A percentile compares a stretch with the other conserved stretches of the same genome.
Evolutionary conservation across 2,888 invertebrate genomes (phyloP).

Genomic region (Platycheirus rosarum): DNA sequence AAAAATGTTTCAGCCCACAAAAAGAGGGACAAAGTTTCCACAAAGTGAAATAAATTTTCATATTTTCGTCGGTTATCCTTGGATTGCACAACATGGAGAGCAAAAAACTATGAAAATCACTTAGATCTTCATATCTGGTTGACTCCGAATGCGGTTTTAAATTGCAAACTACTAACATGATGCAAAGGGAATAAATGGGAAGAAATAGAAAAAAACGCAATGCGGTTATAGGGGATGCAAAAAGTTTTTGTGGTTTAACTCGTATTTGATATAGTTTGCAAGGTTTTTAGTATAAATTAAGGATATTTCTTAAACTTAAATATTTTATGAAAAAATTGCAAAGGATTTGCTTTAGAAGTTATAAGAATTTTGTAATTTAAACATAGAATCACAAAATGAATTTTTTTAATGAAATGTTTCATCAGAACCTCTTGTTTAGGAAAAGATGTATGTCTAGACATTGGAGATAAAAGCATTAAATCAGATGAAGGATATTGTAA

Average conservation of each 20-base stretch:
- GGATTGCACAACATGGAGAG: slow-evolving; percentile 37
- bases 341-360: neutral
- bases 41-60: slow-evolving; percentile 47
- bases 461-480: too few species aligned
- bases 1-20: too few species aligned
- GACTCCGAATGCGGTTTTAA: slow-evolving; percentile 24
- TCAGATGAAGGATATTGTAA: too few species aligned
- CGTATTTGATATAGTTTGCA: neutral
- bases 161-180: neutral
- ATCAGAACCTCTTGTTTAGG: too few species aligned
- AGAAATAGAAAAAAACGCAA: neutral
- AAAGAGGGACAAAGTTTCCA: slow-evolving; percentile 35
- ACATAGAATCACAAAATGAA: too few species aligned
- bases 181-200: neutral
- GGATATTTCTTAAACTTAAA: neutral
- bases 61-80: slow-evolving; percentile 33
- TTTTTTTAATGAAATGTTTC: too few species aligned
- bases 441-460: too few species aligned
- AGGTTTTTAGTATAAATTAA: neutral
- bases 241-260: slow-evolving; percentile 2
- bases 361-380: too few species aligned
- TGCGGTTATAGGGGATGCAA: neutral
- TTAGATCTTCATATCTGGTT: slow-evolving; percentile 39
- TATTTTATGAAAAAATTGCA: neutral
- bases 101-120: slow-evolving; percentile 40